Evolutionary conservation across 2,888 invertebrate genomes (phyloP).

Genomic region (Lasius platythorax): DNA sequence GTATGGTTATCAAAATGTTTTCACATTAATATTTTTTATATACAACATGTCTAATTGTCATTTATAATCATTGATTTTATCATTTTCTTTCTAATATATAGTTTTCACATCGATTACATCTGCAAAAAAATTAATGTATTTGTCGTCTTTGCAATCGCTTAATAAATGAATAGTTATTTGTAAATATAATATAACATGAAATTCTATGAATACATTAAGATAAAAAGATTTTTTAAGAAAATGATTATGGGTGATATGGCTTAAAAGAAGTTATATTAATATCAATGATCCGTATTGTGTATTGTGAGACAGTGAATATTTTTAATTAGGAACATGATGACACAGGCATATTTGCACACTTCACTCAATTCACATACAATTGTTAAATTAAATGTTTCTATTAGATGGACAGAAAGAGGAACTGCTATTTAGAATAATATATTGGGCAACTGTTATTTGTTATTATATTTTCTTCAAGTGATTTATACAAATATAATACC

Average conservation of each 20-base stretch:
- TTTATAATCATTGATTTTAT: slow-evolving; percentile 2
- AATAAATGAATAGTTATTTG: not conserved
- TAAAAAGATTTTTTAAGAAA: slow-evolving; percentile 16
- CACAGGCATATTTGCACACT: not conserved
- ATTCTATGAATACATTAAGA: not conserved
- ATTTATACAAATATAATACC: slow-evolving; percentile 49
- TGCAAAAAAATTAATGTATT: not conserved
- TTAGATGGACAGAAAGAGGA: not conserved
- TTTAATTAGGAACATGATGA: slow-evolving; percentile 28
- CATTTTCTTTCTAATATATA: not conserved
- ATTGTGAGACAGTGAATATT: slow-evolving; percentile 12
- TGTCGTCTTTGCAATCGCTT: not conserved
- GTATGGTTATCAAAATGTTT: not conserved
- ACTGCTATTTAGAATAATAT: slow-evolving; percentile 14
- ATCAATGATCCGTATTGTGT: not conserved
- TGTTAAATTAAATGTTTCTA: slow-evolving; percentile 35
- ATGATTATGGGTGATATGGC: not conserved
- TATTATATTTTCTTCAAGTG: slow-evolving; percentile 40
- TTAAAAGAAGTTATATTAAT: not conserved
- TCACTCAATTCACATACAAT: not conserved
- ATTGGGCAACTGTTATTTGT: slow-evolving; percentile 9
- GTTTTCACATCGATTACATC: not conserved
- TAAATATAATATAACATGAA: slow-evolving; percentile 1
- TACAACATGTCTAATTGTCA: not conserved
- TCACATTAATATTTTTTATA: not conserved